phyloP scores from a whole-genome alignment of 2,888 invertebrate species.

The Lasius platythorax region DNA sequence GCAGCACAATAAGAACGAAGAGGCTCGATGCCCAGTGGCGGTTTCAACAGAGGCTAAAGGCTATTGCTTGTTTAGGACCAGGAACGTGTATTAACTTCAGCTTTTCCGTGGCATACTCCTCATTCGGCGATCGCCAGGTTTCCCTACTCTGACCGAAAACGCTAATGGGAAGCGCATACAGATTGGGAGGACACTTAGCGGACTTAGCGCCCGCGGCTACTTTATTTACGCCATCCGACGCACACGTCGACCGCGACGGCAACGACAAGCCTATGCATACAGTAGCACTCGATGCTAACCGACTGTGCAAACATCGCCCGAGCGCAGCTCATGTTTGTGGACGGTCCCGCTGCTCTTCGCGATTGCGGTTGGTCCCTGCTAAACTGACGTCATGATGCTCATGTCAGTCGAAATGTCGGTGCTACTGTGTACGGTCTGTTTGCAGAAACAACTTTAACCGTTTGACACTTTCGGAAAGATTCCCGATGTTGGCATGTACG shows the following conservation, averaged over 20 bases:
- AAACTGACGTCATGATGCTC: slow-evolving; percentile 66
- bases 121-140: slow-evolving; percentile 17
- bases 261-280: slow-evolving; percentile 71
- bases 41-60: slow-evolving; percentile 17
- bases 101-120: slow-evolving; percentile 17
- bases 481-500: slow-evolving; percentile 52
- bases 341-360: slow-evolving; percentile 65
- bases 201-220: slow-evolving; percentile 79
- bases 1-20: background rate
- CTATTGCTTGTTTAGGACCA: slow-evolving; percentile 73
- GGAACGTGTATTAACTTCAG: slow-evolving; percentile 46
- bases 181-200: slow-evolving; percentile 81
- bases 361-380: slow-evolving; percentile 62
- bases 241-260: slow-evolving; percentile 61
- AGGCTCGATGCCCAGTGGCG: slow-evolving; percentile 24
- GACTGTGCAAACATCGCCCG: slow-evolving; percentile 75
- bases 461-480: slow-evolving; percentile 63
- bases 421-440: slow-evolving; percentile 72
- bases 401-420: slow-evolving; percentile 62
- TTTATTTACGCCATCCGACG: slow-evolving; percentile 78
- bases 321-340: slow-evolving; percentile 66
- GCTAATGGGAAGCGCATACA: slow-evolving; percentile 78
- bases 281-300: slow-evolving; percentile 79
- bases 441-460: slow-evolving; percentile 72
- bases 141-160: slow-evolving; percentile 63